A percentile compares a stretch with the other conserved stretches of the same genome.
Evolutionary conservation across 2,888 invertebrate genomes (phyloP).

Genomic region (Drosophila anceps): DNA sequence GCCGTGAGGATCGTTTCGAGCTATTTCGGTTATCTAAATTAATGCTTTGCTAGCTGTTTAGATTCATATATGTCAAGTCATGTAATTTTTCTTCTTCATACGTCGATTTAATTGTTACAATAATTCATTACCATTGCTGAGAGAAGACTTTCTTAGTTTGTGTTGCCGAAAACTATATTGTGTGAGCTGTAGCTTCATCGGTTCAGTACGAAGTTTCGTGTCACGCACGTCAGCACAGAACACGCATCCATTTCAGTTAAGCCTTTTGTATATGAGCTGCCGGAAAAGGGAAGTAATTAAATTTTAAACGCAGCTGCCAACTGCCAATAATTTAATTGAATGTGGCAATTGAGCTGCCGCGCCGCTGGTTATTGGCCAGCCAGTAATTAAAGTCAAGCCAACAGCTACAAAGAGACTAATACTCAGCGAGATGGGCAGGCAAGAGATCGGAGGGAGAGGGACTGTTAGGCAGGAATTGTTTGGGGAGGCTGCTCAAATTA

Average conservation of each 20-base stretch:
- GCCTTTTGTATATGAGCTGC: constrained; percentile 7
- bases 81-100: not conserved
- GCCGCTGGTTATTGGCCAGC: constrained; percentile 48
- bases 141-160: not conserved
- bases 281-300: constrained; percentile 26
- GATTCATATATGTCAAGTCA: not conserved
- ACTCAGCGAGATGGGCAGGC: not conserved
- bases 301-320: constrained; percentile 55
- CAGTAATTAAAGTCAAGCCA: constrained; percentile 70
- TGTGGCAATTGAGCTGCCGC: constrained; percentile 47
- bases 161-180: not conserved
- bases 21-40: too few relatives aligned
- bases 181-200: not conserved
- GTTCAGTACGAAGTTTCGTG: not conserved
- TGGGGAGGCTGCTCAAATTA: constrained; percentile 64
- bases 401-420: constrained; percentile 11
- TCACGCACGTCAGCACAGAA: not conserved
- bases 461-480: not conserved
- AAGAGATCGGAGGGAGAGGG: not conserved
- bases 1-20: too few relatives aligned
- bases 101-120: not conserved
- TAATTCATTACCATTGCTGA: not conserved
- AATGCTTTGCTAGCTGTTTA: too few relatives aligned
- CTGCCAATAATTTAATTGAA: constrained; percentile 69
- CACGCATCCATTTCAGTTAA: not conserved